A percentile compares a stretch with the other conserved stretches of the same genome.
Conservation (phyloP, 2,113 vertebrate species). For the Menura novaehollandiae region DNA sequence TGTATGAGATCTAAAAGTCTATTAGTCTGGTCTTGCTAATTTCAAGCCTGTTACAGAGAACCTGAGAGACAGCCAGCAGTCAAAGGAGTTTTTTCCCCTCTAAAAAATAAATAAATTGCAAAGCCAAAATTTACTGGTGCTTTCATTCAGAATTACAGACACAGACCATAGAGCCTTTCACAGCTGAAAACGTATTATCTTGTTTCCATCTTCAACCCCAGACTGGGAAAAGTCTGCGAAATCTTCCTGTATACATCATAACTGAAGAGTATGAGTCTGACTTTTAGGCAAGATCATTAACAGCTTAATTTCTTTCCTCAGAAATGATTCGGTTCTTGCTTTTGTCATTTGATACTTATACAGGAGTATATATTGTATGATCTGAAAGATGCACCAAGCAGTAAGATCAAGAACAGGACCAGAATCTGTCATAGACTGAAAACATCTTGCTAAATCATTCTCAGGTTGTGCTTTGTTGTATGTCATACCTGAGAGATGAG, state of each 20-base stretch:
- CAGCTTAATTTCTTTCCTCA: neutral
- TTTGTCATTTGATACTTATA: neutral
- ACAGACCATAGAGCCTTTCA: neutral
- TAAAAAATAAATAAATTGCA: neutral
- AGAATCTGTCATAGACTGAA: neutral
- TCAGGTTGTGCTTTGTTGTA: neutral
- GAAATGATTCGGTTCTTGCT: neutral
- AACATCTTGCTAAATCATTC: neutral
- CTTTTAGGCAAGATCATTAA: neutral
- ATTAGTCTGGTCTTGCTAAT: neutral
- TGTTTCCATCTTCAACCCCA: neutral
- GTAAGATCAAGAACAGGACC: neutral
- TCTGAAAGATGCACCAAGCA: neutral
- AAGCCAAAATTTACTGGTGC: neutral
- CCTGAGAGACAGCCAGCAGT: neutral
- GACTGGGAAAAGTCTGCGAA: neutral
- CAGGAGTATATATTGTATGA: neutral
- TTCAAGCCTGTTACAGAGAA: neutral
- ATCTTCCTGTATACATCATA: neutral
- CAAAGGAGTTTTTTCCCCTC: rapidly evolving
- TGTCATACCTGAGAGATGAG: neutral
- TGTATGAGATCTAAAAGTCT: neutral
- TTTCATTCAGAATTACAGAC: neutral
- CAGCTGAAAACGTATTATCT: neutral
- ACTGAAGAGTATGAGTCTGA: neutral